A percentile compares a stretch with the other conserved stretches of the same genome.
Conservation (phyloP, 2,113 vertebrate genomes). For the Machaerirhynchus nigripectus region DNA sequence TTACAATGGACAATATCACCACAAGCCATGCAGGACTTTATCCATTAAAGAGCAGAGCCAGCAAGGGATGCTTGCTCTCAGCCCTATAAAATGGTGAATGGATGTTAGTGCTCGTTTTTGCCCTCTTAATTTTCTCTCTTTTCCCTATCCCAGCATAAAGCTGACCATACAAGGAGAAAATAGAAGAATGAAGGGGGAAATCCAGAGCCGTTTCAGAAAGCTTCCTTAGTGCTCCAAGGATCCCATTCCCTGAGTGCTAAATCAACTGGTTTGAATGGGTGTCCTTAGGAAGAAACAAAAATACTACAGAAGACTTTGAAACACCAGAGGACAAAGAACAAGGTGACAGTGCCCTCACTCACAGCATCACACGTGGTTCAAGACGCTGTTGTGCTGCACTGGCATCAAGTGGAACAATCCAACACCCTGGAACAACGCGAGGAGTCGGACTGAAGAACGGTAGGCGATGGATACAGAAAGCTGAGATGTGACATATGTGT, state of each 20-base stretch:
- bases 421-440: background rate
- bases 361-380: background rate
- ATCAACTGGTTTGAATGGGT: fast-evolving
- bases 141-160: background rate
- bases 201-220: background rate
- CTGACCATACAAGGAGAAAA: background rate
- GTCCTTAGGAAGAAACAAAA: background rate
- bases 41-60: background rate
- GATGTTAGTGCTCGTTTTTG: background rate
- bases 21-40: background rate
- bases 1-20: background rate
- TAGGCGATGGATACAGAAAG: background rate
- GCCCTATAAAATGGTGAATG: fast-evolving
- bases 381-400: background rate
- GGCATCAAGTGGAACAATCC: background rate
- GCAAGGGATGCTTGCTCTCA: background rate
- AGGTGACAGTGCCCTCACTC: background rate
- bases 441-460: background rate
- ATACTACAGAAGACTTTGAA: background rate
- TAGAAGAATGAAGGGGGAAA: background rate
- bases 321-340: background rate
- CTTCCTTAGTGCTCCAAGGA: background rate
- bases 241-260: background rate
- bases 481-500: background rate
- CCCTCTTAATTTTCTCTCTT: background rate